Conservation (phyloP, 1,140 invertebrate genomes). For the Rhysida immarginata region DNA sequence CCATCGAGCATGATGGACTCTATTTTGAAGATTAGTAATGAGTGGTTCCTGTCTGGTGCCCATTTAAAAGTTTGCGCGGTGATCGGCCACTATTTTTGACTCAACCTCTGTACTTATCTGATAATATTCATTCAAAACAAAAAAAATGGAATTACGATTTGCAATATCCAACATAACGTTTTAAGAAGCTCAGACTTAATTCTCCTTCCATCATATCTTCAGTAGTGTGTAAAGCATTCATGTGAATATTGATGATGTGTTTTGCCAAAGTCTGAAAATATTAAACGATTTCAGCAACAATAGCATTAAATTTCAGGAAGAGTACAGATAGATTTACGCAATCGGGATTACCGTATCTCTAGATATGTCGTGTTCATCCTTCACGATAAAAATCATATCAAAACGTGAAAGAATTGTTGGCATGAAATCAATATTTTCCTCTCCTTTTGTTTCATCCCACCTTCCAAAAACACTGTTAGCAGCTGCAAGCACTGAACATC, state of each 20-base stretch:
- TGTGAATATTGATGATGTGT: constrained; percentile 92
- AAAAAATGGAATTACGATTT: no score
- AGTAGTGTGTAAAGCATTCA: constrained; percentile 59
- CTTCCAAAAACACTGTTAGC: constrained; percentile 96
- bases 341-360: constrained; percentile 56
- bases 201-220: constrained; percentile 48
- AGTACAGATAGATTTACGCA: background rate
- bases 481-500: constrained; percentile 94
- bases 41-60: no score
- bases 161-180: constrained; percentile 89
- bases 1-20: no score
- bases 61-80: no score
- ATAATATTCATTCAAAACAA: no score
- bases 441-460: constrained; percentile 97
- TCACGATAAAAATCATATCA: constrained; percentile 99
- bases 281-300: background rate
- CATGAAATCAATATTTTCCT: constrained; percentile 99
- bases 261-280: constrained; percentile 62
- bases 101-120: no score
- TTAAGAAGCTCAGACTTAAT: constrained; percentile 69
- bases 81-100: no score
- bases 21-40: no score
- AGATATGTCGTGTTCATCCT: constrained; percentile 83
- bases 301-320: background rate
- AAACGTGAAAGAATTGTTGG: constrained; percentile 99